A percentile compares a stretch with the other conserved stretches of the same genome.
Conservation (phyloP, 2,888 invertebrate genomes). For the Carcina quercana region DNA sequence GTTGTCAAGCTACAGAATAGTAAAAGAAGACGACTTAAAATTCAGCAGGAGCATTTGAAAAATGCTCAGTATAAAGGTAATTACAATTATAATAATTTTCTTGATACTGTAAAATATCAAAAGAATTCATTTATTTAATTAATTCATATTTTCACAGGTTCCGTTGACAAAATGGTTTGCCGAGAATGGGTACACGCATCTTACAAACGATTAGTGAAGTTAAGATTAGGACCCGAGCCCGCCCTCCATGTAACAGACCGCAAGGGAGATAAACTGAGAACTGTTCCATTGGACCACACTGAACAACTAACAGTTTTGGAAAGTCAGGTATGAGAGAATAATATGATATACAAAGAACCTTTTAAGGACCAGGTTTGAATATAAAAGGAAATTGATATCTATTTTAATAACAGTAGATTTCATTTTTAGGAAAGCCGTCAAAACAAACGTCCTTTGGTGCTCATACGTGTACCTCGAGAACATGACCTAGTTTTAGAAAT, state of each 20-base stretch:
- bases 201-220: constrained; percentile 89
- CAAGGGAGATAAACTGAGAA: constrained; percentile 92
- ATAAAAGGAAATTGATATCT: neutral
- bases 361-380: neutral
- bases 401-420: neutral
- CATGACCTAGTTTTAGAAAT: constrained; percentile 95
- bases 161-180: constrained; percentile 93
- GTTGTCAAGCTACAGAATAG: constrained; percentile 94
- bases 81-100: neutral
- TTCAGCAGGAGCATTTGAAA: constrained; percentile 83
- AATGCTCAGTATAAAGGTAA: constrained; percentile 68
- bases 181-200: constrained; percentile 96
- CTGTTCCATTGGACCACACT: constrained; percentile 83
- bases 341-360: neutral
- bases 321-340: constrained; percentile 78
- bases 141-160: constrained; percentile 58
- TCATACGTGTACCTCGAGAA: constrained; percentile 88
- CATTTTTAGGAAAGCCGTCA: constrained; percentile 73
- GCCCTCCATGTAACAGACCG: constrained; percentile 91
- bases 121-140: too few species aligned
- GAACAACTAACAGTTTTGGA: constrained; percentile 90
- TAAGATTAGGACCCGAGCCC: constrained; percentile 92
- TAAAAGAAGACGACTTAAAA: constrained; percentile 84
- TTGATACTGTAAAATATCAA: too few species aligned
- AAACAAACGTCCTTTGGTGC: constrained; percentile 86